phyloP scores from a whole-genome alignment of 2,797 vertebrate genomes.

The Mus spretus region DNA sequence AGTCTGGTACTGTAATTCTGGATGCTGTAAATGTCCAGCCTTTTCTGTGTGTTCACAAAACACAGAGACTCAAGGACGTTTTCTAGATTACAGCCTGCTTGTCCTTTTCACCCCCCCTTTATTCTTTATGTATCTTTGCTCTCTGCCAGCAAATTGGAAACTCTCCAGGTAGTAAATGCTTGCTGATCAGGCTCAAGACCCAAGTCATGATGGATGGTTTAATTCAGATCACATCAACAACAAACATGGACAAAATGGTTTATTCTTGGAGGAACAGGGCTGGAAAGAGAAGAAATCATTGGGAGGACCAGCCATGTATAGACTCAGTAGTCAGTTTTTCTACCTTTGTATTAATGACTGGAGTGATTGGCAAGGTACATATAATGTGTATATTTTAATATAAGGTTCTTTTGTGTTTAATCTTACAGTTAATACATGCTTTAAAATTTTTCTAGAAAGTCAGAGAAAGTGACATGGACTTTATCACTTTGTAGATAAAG shows the following conservation, averaged over 20 bases:
- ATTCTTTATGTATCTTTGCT: slow-evolving; percentile 12
- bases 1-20: slow-evolving; percentile 16
- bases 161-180: slow-evolving; percentile 59
- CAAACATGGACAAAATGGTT: slow-evolving; percentile 53
- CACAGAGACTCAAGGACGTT: not conserved
- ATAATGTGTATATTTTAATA: slow-evolving; percentile 4
- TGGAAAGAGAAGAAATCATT: not conserved
- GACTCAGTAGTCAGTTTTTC: not conserved
- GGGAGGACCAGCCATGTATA: not conserved
- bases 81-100: slow-evolving; percentile 39
- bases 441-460: slow-evolving; percentile 14
- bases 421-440: not conserved
- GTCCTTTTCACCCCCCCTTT: not conserved
- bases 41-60: not conserved
- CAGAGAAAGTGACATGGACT: not conserved
- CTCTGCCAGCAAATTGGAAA: not conserved
- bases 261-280: slow-evolving; percentile 2
- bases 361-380: not conserved
- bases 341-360: not conserved
- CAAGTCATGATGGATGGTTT: not conserved
- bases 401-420: slow-evolving; percentile 25
- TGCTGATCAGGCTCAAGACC: slow-evolving; percentile 62
- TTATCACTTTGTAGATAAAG: slow-evolving; percentile 30
- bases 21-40: not conserved
- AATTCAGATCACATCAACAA: slow-evolving; percentile 42